Evolutionary conservation across 2,888 invertebrate genomes (phyloP), one percentile per base, ranked within the genome.

Genomic region (Masnerella sp.): DNA sequence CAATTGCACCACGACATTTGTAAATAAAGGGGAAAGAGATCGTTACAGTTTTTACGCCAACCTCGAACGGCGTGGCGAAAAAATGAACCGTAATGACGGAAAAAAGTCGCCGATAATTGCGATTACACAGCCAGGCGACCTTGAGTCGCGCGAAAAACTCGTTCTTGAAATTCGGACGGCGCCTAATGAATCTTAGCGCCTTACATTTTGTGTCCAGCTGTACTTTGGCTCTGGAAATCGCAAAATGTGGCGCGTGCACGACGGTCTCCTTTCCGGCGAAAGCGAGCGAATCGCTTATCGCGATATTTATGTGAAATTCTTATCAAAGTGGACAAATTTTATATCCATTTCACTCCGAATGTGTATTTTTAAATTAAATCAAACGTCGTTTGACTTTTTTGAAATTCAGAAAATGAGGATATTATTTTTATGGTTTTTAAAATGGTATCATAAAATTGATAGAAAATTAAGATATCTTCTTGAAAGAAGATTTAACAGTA

Each of bases 191-290:
- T n/a, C n/a, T n/a, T 47, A 43, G 42, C 43, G 38, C 18, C 28
- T 28, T 1, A 34, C 34, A n/a, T n/a, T n/a, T 52, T 52, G 7
- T 7, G n/a, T 28, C 28, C 28, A n/a, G 28, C 28, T 28, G 28
- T 2, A 18, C 3, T 42, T 7, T 12, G 17, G 12, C 14, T 25
- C 28, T 47, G 32, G 20, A 45, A 52, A 45, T 43, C 17, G 43
- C 34, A 14, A 52, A 62, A 64, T 64, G 52, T 68, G 38, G 47
- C 54, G 42, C 65, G 59, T 54, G 54, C 40, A 51, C 22, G 59
- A 34, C 18, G 68, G 59, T 68, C 68, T 68, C 59, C 42, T 67
- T 58, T 58, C 18, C 42, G 51, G 67, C 67, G 67, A 67, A 67
- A 67, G 49, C 42, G 42, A 17, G 28, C 40, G 18, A 54, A 22